Conservation (phyloP, 1,140 invertebrate genomes). For the Drosophila kurseongensis region DNA sequence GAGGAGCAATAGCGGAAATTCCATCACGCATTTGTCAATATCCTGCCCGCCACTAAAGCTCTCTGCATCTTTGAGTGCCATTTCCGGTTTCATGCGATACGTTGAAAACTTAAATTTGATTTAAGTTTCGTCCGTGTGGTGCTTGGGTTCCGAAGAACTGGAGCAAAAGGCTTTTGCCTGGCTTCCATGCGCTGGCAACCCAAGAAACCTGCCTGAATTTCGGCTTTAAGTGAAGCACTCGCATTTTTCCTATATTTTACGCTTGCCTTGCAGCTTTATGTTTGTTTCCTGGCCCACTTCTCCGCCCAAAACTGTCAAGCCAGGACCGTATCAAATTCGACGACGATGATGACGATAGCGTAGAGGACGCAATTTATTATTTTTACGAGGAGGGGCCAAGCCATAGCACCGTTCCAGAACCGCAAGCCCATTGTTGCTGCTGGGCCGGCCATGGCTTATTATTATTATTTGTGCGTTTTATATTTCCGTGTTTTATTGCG, state of each 20-base stretch:
- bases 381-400: constrained; percentile 68
- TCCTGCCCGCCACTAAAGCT: constrained; percentile 48
- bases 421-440: constrained; percentile 54
- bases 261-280: constrained; percentile 57
- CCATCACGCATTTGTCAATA: constrained; percentile 51
- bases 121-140: constrained; percentile 45
- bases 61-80: constrained; percentile 31
- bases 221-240: constrained; percentile 61
- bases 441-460: constrained; percentile 64
- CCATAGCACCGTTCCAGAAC: constrained; percentile 23
- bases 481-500: constrained; percentile 82
- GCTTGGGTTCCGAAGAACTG: constrained; percentile 14
- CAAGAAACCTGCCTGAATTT: constrained; percentile 21
- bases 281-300: constrained; percentile 32
- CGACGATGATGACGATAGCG: constrained; percentile 44
- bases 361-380: constrained; percentile 74
- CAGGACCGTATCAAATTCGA: constrained; percentile 72
- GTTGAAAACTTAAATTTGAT: constrained; percentile 71
- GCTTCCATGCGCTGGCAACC: constrained; percentile 61
- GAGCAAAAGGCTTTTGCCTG: constrained; percentile 51
- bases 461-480: constrained; percentile 83
- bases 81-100: constrained; percentile 58
- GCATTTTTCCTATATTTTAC: constrained; percentile 64
- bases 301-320: constrained; percentile 40
- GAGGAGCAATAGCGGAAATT: constrained; percentile 22